Evolutionary conservation across 2,113 vertebrate species (phyloP), one percentile per base, ranked within the genome.

Genomic region (Microcebus tavaratra): DNA sequence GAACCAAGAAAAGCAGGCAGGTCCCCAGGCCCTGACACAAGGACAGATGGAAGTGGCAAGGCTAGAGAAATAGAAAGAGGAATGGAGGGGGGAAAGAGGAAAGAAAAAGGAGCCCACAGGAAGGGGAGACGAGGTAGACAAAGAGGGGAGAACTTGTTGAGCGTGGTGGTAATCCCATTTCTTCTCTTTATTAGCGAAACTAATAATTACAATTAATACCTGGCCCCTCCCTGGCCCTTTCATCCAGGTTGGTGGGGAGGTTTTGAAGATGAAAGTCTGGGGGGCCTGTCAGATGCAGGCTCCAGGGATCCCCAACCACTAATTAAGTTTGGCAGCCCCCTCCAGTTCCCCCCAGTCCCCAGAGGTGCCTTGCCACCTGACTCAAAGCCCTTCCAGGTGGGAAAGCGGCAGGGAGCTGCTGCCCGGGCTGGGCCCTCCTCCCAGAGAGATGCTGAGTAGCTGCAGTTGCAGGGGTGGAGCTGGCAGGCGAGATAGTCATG

Each of bases 161-260:
- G 50, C 55, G 55, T 63, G 82, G 61, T n/a, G 94, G 76, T 91
- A 75, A 94, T 95, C 79, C 70, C 6, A 5, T 81, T 90, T 90
- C 96, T 94, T 93, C 48, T 27, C 83, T 81, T 91, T 96, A 97
- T 96, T 95, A 91, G 90, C 0, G n/a, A 97, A 94, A 96, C 97
- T 94, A 92, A 96, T 96, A 96, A 98, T 97, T 97, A 97, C 88
- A 92, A 96, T 96, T 94, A 96, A 96, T 88, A 78, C 97, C 70
- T 55, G 53, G 91, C 78, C 65, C 89, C 76, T 96, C 95, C 92
- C 39, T 31, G 57, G 95, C 68, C 91, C 95, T 97, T 97, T 97
- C 95, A 97, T 97, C 95, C 95, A 72, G 85, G 80, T 72, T 95
- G 90, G 90, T 82, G 72, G 88, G 85, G 92, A 96, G 59, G 76